Conservation (phyloP, 2,797 vertebrate species). For the Sebastes minor region DNA sequence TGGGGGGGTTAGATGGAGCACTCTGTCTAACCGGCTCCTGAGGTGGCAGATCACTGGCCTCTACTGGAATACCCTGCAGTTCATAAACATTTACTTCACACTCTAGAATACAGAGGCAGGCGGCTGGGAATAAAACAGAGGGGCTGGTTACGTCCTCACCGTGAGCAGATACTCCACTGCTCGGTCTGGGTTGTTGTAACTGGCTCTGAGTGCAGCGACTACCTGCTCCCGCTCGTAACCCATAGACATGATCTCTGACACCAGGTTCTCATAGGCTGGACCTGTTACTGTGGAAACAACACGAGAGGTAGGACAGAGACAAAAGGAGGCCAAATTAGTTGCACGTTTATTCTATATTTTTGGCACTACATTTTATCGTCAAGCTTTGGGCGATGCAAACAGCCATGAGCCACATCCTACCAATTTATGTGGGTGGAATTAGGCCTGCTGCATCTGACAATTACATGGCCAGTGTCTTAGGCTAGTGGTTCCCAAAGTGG, state of each 20-base stretch:
- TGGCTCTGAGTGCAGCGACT: slow-evolving; percentile 80
- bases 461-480: too few species aligned
- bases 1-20: slow-evolving; percentile 41
- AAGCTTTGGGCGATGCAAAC: background rate
- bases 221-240: slow-evolving; percentile 84
- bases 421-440: too few species aligned
- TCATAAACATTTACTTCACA: slow-evolving; percentile 22
- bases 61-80: slow-evolving; percentile 78
- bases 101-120: background rate
- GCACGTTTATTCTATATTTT: background rate
- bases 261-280: slow-evolving; percentile 84
- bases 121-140: background rate
- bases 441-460: too few species aligned
- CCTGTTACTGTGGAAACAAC: slow-evolving; percentile 76
- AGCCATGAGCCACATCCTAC: too few species aligned
- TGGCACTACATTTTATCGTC: background rate
- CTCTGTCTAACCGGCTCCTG: slow-evolving; percentile 66
- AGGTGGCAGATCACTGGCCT: slow-evolving; percentile 68
- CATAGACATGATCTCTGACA: slow-evolving; percentile 86
- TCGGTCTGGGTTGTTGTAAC: slow-evolving; percentile 85
- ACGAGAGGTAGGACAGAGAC: background rate
- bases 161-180: slow-evolving; percentile 86
- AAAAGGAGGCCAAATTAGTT: background rate
- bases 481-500: too few species aligned
- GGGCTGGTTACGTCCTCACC: slow-evolving; percentile 60